Evolutionary conservation across 1,140 invertebrate species (phyloP).

Genomic region (Asobara japonica): DNA sequence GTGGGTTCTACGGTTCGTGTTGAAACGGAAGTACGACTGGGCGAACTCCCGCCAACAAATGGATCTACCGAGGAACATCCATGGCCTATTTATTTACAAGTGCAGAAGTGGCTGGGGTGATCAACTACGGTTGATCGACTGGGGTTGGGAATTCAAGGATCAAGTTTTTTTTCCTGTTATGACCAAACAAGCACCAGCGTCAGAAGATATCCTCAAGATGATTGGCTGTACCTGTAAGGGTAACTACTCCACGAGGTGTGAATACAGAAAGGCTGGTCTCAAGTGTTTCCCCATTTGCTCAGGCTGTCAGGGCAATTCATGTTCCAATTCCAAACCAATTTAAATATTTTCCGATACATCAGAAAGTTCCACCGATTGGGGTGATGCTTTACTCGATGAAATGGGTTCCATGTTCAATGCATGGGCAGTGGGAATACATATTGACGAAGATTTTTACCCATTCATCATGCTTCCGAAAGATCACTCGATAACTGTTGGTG

Average conservation of each 20-base stretch:
- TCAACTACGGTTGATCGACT: slow-evolving; percentile 19
- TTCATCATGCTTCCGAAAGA: too few species aligned
- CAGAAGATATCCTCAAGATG: slow-evolving; percentile 11
- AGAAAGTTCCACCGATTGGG: too few species aligned
- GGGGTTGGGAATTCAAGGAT: slow-evolving; percentile 20
- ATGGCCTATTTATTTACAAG: slow-evolving; percentile 30
- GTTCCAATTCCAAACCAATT: neutral
- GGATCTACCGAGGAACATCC: slow-evolving; percentile 20
- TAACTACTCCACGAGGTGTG: slow-evolving; percentile 7
- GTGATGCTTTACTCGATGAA: too few species aligned
- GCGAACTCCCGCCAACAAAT: slow-evolving; percentile 18
- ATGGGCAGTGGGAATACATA: too few species aligned
- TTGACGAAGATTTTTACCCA: too few species aligned
- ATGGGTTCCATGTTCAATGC: too few species aligned
- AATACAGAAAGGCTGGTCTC: slow-evolving; percentile 11
- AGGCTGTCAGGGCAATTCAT: neutral
- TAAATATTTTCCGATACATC: too few species aligned
- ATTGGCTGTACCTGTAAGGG: slow-evolving; percentile 23
- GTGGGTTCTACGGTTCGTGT: neutral
- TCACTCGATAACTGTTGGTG: too few species aligned
- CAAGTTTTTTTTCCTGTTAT: neutral
- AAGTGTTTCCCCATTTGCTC: slow-evolving; percentile 19
- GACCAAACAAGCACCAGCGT: neutral
- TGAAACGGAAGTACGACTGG: slow-evolving; percentile 1
- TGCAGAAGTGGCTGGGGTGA: slow-evolving; percentile 28